phyloP scores from a whole-genome alignment of 2,797 vertebrate species.

The Kryptolebias ocellatus region DNA sequence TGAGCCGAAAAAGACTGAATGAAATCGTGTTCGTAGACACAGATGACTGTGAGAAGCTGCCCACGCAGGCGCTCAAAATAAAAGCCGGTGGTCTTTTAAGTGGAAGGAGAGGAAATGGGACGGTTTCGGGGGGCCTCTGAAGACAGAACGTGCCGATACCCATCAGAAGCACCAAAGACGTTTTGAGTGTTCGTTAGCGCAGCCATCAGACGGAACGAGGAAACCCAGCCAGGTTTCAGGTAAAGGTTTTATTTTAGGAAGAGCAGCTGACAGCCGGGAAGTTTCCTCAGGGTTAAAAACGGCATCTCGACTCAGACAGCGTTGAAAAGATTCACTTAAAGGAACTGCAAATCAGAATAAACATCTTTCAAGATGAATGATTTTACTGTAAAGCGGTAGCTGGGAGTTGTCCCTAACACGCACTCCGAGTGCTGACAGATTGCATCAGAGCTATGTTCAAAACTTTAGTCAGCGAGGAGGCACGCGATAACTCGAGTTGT shows the following conservation, averaged over 20 bases:
- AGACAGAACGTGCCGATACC: background rate
- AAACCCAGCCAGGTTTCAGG: slow-evolving; percentile 22
- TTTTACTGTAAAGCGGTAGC: background rate
- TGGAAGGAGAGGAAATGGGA: slow-evolving; percentile 28
- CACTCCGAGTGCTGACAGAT: background rate
- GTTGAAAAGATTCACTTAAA: no score
- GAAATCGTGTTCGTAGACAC: slow-evolving; percentile 23
- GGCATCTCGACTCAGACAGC: background rate
- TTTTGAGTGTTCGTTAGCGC: background rate
- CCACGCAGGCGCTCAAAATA: slow-evolving; percentile 56
- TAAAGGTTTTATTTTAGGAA: slow-evolving; percentile 1
- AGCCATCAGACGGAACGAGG: slow-evolving; percentile 38
- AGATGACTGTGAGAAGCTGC: slow-evolving; percentile 11
- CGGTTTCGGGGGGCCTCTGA: slow-evolving; percentile 31
- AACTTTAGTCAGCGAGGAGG: no score
- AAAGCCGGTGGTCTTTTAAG: slow-evolving; percentile 38
- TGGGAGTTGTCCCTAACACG: background rate
- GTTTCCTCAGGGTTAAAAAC: background rate
- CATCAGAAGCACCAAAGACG: slow-evolving; percentile 3
- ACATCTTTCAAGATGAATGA: background rate
- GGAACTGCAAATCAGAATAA: no score
- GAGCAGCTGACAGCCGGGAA: slow-evolving; percentile 42
- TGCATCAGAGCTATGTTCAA: background rate
- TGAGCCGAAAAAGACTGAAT: slow-evolving; percentile 25
- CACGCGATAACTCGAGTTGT: no score